Evolutionary conservation across 2,113 vertebrate genomes (phyloP).

Genomic region (Fulmarus glacialis): DNA sequence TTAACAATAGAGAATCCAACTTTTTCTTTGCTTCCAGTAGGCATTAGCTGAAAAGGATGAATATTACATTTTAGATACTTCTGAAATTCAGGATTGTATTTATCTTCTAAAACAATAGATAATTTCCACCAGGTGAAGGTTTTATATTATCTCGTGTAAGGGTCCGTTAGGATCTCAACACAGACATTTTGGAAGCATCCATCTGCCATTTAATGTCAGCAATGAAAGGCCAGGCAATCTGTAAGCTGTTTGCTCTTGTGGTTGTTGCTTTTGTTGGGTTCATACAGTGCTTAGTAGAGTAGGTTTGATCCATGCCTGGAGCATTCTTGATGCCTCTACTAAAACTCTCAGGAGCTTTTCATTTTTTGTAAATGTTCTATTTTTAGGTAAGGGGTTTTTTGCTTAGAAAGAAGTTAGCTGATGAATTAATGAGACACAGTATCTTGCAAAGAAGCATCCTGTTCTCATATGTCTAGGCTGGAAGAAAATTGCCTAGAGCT

Average conservation of each 20-base stretch:
- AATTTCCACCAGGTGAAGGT: neutral
- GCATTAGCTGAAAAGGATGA: neutral
- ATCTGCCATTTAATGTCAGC: neutral
- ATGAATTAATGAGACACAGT: neutral
- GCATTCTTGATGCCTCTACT: neutral
- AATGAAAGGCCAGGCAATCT: neutral
- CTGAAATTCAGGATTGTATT: neutral
- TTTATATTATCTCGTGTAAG: neutral
- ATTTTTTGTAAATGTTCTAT: neutral
- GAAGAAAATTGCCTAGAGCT: neutral
- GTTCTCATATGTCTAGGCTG: neutral
- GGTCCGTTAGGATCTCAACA: neutral
- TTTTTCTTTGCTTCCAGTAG: neutral
- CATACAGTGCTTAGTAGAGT: accelerated
- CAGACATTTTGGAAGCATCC: neutral
- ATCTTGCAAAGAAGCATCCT: neutral
- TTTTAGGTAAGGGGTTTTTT: neutral
- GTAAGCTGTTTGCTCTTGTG: neutral
- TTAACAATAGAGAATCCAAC: neutral
- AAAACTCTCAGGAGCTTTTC: neutral
- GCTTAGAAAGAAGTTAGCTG: neutral
- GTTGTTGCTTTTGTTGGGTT: neutral
- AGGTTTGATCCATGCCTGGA: neutral
- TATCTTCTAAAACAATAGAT: neutral
- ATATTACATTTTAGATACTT: neutral